phyloP scores from a whole-genome alignment of 1,140 invertebrate species.

The Eueides isabella region DNA sequence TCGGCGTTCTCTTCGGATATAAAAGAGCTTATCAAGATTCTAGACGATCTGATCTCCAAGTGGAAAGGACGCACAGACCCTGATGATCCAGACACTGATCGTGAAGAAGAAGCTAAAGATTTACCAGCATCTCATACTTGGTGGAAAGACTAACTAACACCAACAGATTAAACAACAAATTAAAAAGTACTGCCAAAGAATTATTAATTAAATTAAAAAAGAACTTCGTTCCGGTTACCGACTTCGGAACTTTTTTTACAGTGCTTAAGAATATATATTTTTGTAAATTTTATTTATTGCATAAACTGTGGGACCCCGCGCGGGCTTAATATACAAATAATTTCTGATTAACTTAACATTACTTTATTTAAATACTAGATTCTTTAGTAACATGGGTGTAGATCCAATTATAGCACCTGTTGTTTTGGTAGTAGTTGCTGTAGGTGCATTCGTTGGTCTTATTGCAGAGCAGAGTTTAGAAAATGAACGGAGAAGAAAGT shows the following conservation, averaged over 20 bases:
- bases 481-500: background rate
- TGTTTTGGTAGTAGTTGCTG: background rate
- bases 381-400: background rate
- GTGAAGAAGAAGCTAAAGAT: background rate
- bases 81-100: background rate
- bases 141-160: background rate
- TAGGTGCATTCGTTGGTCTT: background rate
- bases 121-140: constrained; percentile 1
- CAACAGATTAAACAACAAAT: background rate
- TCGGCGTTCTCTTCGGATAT: background rate
- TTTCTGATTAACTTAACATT: background rate
- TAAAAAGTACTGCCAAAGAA: background rate
- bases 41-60: constrained; percentile 1
- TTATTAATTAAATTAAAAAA: background rate
- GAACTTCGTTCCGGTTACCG: no score
- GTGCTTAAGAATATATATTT: no score
- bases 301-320: no score
- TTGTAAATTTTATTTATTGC: no score
- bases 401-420: background rate
- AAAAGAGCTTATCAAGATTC: background rate
- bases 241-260: no score
- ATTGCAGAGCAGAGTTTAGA: background rate
- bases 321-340: background rate
- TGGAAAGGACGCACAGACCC: constrained; percentile 3
- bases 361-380: no score